A percentile compares a stretch with the other conserved stretches of the same genome.
phyloP scores from a whole-genome alignment of 53 echinoderm and acorn worm genomes.

The Apostichopus leukothele region DNA sequence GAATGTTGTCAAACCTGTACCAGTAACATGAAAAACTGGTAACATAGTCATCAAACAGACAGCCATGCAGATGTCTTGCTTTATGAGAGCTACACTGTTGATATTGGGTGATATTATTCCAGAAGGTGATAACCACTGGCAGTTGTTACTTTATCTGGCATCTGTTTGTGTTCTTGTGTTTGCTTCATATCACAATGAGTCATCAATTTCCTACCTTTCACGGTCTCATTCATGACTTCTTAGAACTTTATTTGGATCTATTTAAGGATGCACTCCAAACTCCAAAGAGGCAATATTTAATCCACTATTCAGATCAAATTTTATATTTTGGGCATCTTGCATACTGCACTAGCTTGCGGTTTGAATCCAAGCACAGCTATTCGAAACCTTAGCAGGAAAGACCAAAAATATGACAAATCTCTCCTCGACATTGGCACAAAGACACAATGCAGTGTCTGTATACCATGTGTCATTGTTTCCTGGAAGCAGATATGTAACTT shows the following conservation, averaged over 20 bases:
- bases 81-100: constrained; percentile 22
- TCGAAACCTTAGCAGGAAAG: not conserved
- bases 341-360: not conserved
- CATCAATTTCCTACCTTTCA: not conserved
- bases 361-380: constrained; percentile 28
- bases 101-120: constrained; percentile 21
- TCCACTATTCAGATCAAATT: constrained; percentile 26
- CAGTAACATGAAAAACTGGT: not conserved
- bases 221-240: no score
- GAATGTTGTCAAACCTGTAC: constrained; percentile 42
- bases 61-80: constrained; percentile 48
- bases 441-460: constrained; percentile 14
- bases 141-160: constrained; percentile 26
- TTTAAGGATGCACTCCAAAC: not conserved
- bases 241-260: not conserved
- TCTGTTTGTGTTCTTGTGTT: constrained; percentile 29
- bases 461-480: not conserved
- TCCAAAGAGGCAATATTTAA: constrained; percentile 16
- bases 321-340: not conserved
- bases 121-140: not conserved
- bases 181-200: constrained; percentile 37
- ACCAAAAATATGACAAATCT: constrained; percentile 1
- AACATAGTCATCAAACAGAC: constrained; percentile 36
- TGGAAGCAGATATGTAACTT: not conserved
- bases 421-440: not conserved